These are phyloP conservation scores for Crematogaster levior DNA, from an alignment of 2,888 invertebrate species.

Conservation along the genomic window DNA sequence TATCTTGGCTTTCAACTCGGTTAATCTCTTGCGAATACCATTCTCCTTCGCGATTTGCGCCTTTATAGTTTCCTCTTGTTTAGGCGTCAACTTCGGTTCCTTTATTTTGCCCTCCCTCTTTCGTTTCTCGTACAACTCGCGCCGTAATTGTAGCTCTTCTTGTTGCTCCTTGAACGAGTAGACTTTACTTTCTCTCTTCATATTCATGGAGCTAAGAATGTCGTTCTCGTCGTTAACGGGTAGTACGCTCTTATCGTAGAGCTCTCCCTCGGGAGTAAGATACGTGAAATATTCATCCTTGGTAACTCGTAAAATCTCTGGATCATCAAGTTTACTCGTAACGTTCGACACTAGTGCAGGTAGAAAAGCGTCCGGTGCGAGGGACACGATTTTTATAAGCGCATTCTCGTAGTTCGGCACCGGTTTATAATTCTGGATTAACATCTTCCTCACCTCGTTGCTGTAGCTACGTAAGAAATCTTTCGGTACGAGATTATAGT, in stretches of 20 bases:
- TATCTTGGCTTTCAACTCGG: constrained; percentile 84
- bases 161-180: constrained; percentile 99
- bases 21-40: constrained; percentile 90
- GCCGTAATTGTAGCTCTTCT: constrained; percentile 96
- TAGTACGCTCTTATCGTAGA: constrained; percentile 95
- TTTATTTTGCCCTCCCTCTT: constrained; percentile 92
- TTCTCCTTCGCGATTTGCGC: constrained; percentile 95
- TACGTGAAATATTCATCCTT: constrained; percentile 93
- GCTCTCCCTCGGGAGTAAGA: constrained; percentile 94
- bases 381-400: constrained; percentile 89
- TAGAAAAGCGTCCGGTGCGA: constrained; percentile 89
- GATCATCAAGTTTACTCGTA: constrained; percentile 88
- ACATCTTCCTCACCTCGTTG: constrained; percentile 87
- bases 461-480: constrained; percentile 88
- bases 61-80: constrained; percentile 97
- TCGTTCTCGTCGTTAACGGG: constrained; percentile 87
- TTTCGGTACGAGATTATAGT: constrained; percentile 87
- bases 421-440: constrained; percentile 88
- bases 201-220: constrained; percentile 88
- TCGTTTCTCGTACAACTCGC: constrained; percentile 96
- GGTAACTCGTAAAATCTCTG: constrained; percentile 90
- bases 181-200: constrained; percentile 98
- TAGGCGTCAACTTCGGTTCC: constrained; percentile 91
- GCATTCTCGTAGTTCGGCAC: constrained; percentile 89
- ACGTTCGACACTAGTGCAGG: constrained; percentile 89